Evolutionary conservation across 2,113 vertebrate species (phyloP).

Genomic region (Microtus oregoni): DNA sequence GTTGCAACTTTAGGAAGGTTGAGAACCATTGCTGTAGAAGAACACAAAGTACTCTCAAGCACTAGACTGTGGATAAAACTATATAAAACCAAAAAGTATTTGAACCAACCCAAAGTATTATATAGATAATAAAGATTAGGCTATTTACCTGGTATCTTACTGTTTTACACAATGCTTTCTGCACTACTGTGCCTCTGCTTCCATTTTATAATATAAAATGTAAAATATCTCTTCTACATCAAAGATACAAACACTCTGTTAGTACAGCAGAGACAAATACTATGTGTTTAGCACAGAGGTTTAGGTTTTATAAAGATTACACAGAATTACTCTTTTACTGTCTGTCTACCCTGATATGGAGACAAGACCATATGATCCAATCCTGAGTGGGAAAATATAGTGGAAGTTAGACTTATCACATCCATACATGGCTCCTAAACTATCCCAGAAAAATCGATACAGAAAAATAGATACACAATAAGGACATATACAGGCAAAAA

Average conservation of each 20-base stretch:
- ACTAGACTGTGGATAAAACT: background rate
- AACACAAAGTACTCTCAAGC: background rate
- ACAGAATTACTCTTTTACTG: background rate
- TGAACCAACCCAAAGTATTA: background rate
- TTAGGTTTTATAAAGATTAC: background rate
- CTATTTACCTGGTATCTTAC: background rate
- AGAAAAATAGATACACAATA: too few relatives aligned
- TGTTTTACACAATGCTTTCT: background rate
- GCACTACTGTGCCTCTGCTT: background rate
- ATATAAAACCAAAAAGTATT: background rate
- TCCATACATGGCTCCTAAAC: background rate
- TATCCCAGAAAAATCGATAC: background rate
- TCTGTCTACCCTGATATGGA: background rate
- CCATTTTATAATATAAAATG: slow-evolving; percentile 8
- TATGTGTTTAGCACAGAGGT: background rate
- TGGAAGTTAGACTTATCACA: background rate
- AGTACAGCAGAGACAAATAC: background rate
- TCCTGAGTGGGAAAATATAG: background rate
- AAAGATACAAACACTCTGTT: background rate
- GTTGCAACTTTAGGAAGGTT: background rate
- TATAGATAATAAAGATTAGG: background rate
- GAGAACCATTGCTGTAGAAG: background rate
- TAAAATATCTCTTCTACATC: background rate
- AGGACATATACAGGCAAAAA: too few relatives aligned
- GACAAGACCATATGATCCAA: background rate